phyloP scores from a whole-genome alignment of 2,113 vertebrate species.

The Coptodon rendalli region DNA sequence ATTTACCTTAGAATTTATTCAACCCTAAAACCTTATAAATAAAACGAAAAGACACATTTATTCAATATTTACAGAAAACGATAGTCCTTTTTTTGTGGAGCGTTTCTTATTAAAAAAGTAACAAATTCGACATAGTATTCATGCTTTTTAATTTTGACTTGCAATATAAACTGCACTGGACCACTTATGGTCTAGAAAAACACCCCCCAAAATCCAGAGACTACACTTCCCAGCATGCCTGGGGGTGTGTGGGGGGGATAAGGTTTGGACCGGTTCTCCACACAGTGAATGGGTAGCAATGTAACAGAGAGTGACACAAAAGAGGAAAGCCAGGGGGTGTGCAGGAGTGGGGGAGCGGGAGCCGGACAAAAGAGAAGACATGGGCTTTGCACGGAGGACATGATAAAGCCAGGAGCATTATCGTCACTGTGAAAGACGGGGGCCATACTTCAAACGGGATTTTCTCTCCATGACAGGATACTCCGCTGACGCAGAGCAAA shows the following conservation, averaged over 20 bases:
- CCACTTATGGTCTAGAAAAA: neutral
- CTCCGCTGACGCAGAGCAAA: slow-evolving; percentile 71
- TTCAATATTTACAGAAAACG: neutral
- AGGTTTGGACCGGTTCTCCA: slow-evolving; percentile 67
- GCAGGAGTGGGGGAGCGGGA: slow-evolving; percentile 64
- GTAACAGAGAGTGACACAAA: slow-evolving; percentile 74
- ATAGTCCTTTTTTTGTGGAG: neutral
- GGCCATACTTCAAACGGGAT: slow-evolving; percentile 79
- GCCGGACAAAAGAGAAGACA: slow-evolving; percentile 77
- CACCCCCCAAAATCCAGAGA: slow-evolving; percentile 28
- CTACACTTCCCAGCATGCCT: slow-evolving; percentile 78
- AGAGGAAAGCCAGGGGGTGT: slow-evolving; percentile 70
- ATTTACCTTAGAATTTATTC: slow-evolving; percentile 61
- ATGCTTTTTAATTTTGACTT: neutral
- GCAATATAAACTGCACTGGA: neutral
- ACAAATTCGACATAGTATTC: neutral
- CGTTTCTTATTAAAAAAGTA: neutral
- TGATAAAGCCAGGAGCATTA: slow-evolving; percentile 77
- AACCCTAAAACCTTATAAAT: slow-evolving; percentile 33
- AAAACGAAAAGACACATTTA: slow-evolving; percentile 27
- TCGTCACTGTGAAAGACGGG: slow-evolving; percentile 76
- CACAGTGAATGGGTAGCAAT: slow-evolving; percentile 64
- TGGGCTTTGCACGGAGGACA: slow-evolving; percentile 77
- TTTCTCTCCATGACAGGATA: slow-evolving; percentile 77
- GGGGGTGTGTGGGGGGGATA: slow-evolving; percentile 29